Percentiles rank a stretch among this genome's conserved stretches.
phyloP scores from a whole-genome alignment of 2,797 vertebrate species.

The Pipistrellus pipistrellus region DNA sequence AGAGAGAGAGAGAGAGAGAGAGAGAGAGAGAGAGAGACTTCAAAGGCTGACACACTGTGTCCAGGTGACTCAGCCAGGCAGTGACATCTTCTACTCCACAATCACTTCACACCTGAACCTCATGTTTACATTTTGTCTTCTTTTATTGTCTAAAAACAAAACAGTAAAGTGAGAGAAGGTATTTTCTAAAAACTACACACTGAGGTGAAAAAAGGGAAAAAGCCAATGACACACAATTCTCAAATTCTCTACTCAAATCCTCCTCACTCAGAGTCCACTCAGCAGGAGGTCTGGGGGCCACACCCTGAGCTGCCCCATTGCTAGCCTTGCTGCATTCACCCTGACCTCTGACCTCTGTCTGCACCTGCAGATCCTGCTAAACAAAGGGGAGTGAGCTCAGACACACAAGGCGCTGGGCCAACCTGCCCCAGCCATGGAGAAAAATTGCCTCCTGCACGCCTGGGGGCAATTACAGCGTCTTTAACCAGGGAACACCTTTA shows the following conservation, averaged over 20 bases:
- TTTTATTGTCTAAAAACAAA: constrained; percentile 62
- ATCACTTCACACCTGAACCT: constrained; percentile 18
- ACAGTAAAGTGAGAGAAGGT: background rate
- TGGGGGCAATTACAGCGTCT: background rate
- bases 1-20: no score
- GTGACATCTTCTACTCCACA: background rate
- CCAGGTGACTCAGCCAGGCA: background rate
- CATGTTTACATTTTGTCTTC: constrained; percentile 37
- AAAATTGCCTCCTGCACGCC: background rate
- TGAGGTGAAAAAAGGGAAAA: background rate
- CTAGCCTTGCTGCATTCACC: background rate
- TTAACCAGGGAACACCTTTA: background rate
- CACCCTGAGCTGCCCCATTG: no score
- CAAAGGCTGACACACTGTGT: background rate
- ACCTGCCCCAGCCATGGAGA: background rate
- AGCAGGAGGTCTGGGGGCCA: background rate
- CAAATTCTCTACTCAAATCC: background rate
- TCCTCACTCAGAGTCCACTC: background rate
- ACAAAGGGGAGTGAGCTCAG: rapidly evolving
- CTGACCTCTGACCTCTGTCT: background rate
- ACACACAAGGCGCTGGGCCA: background rate
- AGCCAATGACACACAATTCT: background rate
- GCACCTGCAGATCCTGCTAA: background rate
- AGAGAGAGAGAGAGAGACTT: background rate
- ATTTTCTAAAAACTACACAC: constrained; percentile 47